Conservation (phyloP, 2,888 invertebrate genomes). For the Endomychus coccineus region DNA sequence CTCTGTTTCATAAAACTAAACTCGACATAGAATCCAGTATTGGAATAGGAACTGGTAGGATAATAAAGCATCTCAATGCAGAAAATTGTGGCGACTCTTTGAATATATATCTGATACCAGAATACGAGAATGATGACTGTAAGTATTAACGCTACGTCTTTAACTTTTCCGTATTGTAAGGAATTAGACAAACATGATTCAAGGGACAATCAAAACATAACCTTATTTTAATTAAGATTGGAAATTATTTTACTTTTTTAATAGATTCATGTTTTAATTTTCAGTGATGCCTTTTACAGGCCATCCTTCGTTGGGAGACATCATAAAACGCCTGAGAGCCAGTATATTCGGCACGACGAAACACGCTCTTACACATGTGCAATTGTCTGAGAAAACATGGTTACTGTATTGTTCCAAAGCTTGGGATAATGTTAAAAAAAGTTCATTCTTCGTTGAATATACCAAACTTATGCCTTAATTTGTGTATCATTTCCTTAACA, state of each 20-base stretch:
- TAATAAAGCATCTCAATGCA: slow-evolving; percentile 48
- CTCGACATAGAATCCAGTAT: slow-evolving; percentile 60
- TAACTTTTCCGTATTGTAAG: not conserved
- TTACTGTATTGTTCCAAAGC: slow-evolving; percentile 73
- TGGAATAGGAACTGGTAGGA: slow-evolving; percentile 47
- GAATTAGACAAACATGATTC: too few species aligned
- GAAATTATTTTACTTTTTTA: not conserved
- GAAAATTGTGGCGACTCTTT: slow-evolving; percentile 54
- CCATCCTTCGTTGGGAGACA: slow-evolving; percentile 55
- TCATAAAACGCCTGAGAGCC: slow-evolving; percentile 59
- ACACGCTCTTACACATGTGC: slow-evolving; percentile 63
- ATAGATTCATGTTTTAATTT: slow-evolving; percentile 21
- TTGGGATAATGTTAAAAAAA: slow-evolving; percentile 80
- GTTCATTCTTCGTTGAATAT: slow-evolving; percentile 76
- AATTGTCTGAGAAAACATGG: slow-evolving; percentile 76
- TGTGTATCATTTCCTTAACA: too few species aligned
- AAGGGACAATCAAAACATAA: too few species aligned
- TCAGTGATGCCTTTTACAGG: slow-evolving; percentile 52
- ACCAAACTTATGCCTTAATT: slow-evolving; percentile 65
- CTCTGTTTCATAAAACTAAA: slow-evolving; percentile 56
- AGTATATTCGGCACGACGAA: slow-evolving; percentile 64
- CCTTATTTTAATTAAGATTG: too few species aligned
- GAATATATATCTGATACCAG: slow-evolving; percentile 63
- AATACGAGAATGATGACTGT: slow-evolving; percentile 41
- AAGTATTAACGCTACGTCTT: slow-evolving; percentile 17